Base-by-base conservation (phyloP, 1,140 invertebrate genomes). In the Delia radicum region DNA sequence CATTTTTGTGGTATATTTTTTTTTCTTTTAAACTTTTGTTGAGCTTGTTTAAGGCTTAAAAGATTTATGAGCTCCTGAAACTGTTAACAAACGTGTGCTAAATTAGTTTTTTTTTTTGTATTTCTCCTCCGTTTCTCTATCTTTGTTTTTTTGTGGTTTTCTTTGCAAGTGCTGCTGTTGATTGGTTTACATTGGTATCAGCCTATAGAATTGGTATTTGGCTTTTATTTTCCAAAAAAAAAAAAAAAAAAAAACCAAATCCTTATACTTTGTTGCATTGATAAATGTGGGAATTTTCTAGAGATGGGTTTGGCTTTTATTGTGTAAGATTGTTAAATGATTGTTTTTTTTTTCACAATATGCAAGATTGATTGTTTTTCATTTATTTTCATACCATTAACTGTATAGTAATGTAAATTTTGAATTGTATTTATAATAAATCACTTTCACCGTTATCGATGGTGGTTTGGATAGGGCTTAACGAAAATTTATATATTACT, bases 1-100 rank as follows among this genome's bases (percentile, higher is more conserved):
- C 65, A 69, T 69, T 69, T 69, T 13, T 55, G 18, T 21, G 48
- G 48, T 55, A 55, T 21, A 21, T 55, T 55, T 18, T 55, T 21
- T 55, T 21, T 55, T 21, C 48, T 18, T 55, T 21, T 55, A 5
- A 5, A 21, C n/a, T 24, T 55, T 12, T n/a, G n/a, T 55, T 10
- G 7, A 42, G 37, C 37, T 42, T 21, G 21, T 55, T 55, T 55
- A 55, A 55, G 10, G 15, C n/a, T 55, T 15, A 6, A 18, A 33
- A 69, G 29, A 69, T 69, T 69, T 69, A 69, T 69, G 65, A 69
- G 65, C 65, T 69, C 27, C 29, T 69, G 65, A 69, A 69, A 69
- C 31, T 69, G 29, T 69, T 69, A 69, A 69, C 29, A 69, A 69
- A 69, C 65, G 65, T 69, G 65, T 69, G 65, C 65, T 69, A 69